These are phyloP conservation scores for Callionymus lyra DNA, from an alignment of 2,113 vertebrate genomes.

Conservation along the genomic window DNA sequence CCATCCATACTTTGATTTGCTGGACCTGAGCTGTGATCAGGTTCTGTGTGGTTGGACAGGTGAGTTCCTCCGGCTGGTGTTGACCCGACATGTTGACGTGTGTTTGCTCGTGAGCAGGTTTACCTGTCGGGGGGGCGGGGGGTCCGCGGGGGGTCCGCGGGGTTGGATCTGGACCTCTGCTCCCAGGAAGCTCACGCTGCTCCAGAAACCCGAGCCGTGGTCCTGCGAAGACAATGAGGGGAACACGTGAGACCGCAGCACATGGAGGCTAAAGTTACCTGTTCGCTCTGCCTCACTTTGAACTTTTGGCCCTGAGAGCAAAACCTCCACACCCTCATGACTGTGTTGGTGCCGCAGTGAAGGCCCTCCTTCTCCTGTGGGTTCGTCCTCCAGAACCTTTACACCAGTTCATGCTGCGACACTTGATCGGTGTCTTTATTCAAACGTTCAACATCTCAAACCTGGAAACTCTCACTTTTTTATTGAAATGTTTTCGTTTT, in stretches of 20 bases:
- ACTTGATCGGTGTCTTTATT: not conserved
- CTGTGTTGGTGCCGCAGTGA: conserved; percentile 12
- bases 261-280: conserved; percentile 57
- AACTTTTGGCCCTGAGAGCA: conserved; percentile 63
- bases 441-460: no score
- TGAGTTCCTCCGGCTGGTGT: conserved; percentile 22
- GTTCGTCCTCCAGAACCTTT: not conserved
- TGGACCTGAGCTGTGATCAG: not conserved
- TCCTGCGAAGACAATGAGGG: conserved; percentile 51
- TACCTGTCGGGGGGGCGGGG: conserved; percentile 29
- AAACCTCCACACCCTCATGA: conserved; percentile 49
- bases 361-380: conserved; percentile 4
- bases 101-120: conserved; percentile 37
- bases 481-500: no score
- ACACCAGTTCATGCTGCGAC: not conserved
- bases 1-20: no score
- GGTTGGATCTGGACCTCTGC: not conserved
- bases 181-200: conserved; percentile 40
- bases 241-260: conserved; percentile 56
- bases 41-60: conserved; percentile 5
- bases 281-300: conserved; percentile 42
- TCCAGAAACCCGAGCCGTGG: conserved; percentile 60
- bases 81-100: conserved; percentile 17
- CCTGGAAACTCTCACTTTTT: no score
- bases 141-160: conserved; percentile 21